phyloP scores from a whole-genome alignment of 2,888 invertebrate genomes.

The Ephialtes manifestator region DNA sequence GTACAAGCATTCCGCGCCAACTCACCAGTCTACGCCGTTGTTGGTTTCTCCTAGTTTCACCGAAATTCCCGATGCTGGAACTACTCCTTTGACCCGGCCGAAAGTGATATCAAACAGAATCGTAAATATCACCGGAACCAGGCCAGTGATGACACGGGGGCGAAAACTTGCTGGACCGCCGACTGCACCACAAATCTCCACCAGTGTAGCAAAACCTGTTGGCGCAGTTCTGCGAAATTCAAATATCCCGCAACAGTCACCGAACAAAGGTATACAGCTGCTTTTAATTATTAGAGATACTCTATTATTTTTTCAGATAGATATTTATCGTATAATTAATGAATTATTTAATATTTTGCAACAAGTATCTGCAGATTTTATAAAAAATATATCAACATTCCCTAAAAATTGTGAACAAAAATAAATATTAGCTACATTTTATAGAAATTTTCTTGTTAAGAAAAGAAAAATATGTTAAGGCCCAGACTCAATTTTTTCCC shows the following conservation, averaged over 20 bases:
- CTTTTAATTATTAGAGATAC: not conserved
- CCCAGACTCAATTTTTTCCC: no score
- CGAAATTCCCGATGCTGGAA: slow-evolving; percentile 28
- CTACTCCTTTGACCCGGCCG: slow-evolving; percentile 58
- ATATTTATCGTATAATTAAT: no score
- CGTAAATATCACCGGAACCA: slow-evolving; percentile 33
- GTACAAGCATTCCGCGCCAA: slow-evolving; percentile 61
- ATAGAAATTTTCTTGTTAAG: no score
- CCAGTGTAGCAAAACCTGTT: slow-evolving; percentile 6
- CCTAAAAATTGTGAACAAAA: no score
- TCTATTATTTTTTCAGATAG: no score
- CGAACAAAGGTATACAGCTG: slow-evolving; percentile 40
- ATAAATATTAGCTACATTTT: no score
- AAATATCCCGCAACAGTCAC: slow-evolving; percentile 32
- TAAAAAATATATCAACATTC: no score
- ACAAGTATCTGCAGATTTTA: no score
- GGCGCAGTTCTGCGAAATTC: slow-evolving; percentile 26
- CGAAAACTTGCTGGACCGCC: slow-evolving; percentile 42
- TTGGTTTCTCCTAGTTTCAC: slow-evolving; percentile 38
- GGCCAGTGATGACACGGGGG: slow-evolving; percentile 50
- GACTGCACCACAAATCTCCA: not conserved
- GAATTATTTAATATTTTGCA: no score
- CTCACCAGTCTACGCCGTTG: slow-evolving; percentile 66
- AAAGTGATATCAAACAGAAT: slow-evolving; percentile 68
- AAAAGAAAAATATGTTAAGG: no score